phyloP scores from a whole-genome alignment of 2,797 vertebrate genomes.

The Sebastes matsubarae region DNA sequence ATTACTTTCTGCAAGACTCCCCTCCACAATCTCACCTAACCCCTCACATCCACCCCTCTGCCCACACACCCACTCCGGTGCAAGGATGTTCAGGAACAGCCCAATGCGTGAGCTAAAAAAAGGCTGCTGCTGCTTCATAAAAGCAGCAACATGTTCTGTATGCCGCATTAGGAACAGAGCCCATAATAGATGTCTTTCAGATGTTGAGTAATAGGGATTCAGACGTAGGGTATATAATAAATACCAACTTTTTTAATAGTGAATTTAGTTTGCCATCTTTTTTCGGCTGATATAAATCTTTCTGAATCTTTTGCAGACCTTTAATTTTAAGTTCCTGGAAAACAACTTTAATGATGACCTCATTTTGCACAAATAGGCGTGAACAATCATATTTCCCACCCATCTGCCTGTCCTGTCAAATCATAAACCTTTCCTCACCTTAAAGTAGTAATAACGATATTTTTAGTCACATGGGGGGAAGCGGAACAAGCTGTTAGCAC shows the following conservation, averaged over 20 bases:
- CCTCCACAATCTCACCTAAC: constrained; percentile 49
- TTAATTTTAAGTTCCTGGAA: neutral
- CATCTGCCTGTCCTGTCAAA: neutral
- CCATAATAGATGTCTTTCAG: neutral
- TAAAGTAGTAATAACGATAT: neutral
- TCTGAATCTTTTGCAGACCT: neutral
- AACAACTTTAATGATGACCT: neutral
- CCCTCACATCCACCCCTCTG: constrained; percentile 1
- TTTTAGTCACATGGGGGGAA: neutral
- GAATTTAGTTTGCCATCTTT: neutral
- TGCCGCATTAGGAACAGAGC: neutral
- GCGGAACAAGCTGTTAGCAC: neutral
- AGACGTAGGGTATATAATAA: neutral
- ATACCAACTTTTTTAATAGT: neutral
- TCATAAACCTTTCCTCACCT: neutral
- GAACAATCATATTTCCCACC: neutral
- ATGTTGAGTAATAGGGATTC: neutral
- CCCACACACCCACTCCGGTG: constrained; percentile 24
- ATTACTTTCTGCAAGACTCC: constrained; percentile 63
- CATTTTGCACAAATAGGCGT: neutral
- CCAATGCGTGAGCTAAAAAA: neutral
- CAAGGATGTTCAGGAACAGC: constrained; percentile 28
- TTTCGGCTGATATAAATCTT: neutral
- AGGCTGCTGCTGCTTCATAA: no score
- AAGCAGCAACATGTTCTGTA: neutral